Evolutionary conservation across 1,140 invertebrate genomes (phyloP).

Genomic region (Battus philenor): DNA sequence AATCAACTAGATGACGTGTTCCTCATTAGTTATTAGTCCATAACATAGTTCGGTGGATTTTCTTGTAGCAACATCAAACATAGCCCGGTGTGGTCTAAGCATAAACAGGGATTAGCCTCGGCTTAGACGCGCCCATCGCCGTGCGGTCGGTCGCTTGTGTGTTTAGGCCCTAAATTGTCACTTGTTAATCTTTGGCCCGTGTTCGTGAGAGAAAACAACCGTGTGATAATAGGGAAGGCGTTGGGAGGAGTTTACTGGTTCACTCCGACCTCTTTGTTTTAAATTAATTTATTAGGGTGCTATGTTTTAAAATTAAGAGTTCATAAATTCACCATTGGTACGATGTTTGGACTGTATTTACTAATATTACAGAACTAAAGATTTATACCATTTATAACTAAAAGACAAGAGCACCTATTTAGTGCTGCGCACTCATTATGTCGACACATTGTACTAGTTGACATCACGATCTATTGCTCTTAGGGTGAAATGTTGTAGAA

Average conservation of each 20-base stretch:
- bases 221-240: conserved; percentile 6
- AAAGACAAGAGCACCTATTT: too few species aligned
- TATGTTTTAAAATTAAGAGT: too few species aligned
- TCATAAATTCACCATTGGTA: too few species aligned
- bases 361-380: too few species aligned
- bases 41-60: neutral
- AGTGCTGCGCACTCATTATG: too few species aligned
- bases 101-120: conserved; percentile 13
- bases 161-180: conserved; percentile 16
- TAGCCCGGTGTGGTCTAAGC: conserved; percentile 8
- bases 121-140: conserved; percentile 2
- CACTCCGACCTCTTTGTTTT: neutral
- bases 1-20: too few species aligned
- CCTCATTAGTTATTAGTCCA: too few species aligned
- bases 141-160: conserved; percentile 11
- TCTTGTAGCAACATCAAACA: conserved; percentile 10
- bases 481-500: too few species aligned
- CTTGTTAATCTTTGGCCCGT: conserved; percentile 13
- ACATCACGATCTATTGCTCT: too few species aligned
- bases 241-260: neutral
- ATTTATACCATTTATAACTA: too few species aligned
- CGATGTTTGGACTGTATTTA: too few species aligned
- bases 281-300: neutral
- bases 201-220: conserved; percentile 3
- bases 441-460: too few species aligned